Conservation (phyloP, 2,113 vertebrate species). For the Grantiella picta region DNA sequence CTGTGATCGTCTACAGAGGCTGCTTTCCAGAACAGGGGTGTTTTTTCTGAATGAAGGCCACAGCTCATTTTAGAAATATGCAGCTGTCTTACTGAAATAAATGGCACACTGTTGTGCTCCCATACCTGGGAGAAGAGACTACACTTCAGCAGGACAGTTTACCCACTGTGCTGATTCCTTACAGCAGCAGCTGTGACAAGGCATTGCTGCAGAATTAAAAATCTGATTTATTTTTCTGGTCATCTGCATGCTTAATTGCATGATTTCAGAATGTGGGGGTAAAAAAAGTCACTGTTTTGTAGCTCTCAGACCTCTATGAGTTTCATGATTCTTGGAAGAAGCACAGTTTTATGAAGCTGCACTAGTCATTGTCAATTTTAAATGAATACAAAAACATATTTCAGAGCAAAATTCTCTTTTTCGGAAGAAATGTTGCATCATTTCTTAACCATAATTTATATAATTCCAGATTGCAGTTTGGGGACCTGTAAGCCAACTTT, state of each 20-base stretch:
- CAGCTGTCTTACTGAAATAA: not conserved
- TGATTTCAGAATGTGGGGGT: not conserved
- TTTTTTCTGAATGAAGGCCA: conserved; percentile 22
- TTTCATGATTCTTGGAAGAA: conserved; percentile 26
- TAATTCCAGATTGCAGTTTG: not conserved
- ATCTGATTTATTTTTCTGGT: not conserved
- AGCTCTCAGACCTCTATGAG: not conserved
- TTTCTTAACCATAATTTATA: not conserved
- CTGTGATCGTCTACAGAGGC: not conserved
- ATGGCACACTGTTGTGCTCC: not conserved
- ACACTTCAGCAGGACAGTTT: not conserved
- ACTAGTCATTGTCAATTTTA: conserved; percentile 12
- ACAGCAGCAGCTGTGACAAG: not conserved
- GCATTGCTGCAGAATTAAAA: not conserved
- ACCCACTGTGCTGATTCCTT: not conserved
- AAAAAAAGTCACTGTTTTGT: not conserved
- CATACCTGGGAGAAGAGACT: not conserved
- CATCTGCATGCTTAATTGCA: not conserved
- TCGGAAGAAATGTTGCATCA: not conserved
- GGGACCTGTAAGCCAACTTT: not conserved
- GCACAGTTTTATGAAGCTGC: not conserved
- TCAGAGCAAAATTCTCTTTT: conserved; percentile 11
- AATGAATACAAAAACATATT: not conserved
- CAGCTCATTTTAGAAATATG: conserved; percentile 43
- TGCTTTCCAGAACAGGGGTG: conserved; percentile 20